A percentile compares a stretch with the other conserved stretches of the same genome.
Conservation (phyloP, 2,888 invertebrate species). For the Eubasilissa splendida region DNA sequence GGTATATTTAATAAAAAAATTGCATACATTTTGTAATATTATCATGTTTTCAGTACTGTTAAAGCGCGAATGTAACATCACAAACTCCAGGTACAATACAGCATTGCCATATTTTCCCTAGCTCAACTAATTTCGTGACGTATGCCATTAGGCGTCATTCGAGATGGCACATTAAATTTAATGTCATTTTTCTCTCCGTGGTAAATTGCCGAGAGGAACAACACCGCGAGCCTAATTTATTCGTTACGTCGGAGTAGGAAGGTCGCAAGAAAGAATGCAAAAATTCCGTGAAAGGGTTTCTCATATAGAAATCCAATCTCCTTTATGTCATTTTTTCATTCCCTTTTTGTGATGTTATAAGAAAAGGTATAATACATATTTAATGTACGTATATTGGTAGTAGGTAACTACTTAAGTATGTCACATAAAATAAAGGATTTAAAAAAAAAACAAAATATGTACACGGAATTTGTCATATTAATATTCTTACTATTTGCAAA, state of each 20-base stretch:
- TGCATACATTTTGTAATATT: too few relatives aligned
- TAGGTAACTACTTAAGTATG: too few relatives aligned
- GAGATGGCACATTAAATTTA: slow-evolving; percentile 26
- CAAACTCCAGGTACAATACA: not conserved
- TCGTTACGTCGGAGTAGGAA: not conserved
- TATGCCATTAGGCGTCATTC: slow-evolving; percentile 26
- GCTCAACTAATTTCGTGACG: slow-evolving; percentile 18
- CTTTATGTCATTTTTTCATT: too few relatives aligned
- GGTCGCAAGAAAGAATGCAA: slow-evolving; percentile 11
- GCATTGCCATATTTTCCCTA: slow-evolving; percentile 4
- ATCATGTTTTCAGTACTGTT: not conserved
- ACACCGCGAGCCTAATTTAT: slow-evolving; percentile 12
- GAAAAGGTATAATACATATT: too few relatives aligned
- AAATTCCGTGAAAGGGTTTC: slow-evolving; percentile 2
- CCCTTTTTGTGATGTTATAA: too few relatives aligned
- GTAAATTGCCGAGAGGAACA: slow-evolving; percentile 28
- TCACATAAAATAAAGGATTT: too few relatives aligned
- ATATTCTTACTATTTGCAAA: too few relatives aligned
- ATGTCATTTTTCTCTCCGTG: slow-evolving; percentile 23
- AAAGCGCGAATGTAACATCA: not conserved
- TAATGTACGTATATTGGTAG: too few relatives aligned
- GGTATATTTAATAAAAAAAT: too few relatives aligned
- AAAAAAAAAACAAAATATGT: too few relatives aligned
- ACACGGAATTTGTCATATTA: too few relatives aligned
- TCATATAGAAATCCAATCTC: not conserved